Percentiles rank a stretch among this genome's conserved stretches.
These are phyloP conservation scores for Lineus longissimus DNA, from an alignment of 1,140 invertebrate species.

Conservation along the genomic window DNA sequence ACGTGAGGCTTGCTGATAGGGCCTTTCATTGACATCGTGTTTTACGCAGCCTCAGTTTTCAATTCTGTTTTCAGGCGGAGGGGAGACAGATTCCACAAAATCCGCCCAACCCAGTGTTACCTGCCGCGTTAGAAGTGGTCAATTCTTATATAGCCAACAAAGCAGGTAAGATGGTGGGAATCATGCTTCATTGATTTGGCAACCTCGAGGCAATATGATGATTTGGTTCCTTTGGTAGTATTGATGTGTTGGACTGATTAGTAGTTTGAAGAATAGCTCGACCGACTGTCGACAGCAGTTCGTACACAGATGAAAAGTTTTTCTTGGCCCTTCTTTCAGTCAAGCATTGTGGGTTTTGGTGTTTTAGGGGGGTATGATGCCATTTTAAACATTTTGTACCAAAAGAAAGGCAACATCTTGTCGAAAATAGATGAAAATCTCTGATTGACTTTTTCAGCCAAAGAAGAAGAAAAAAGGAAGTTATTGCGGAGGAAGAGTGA, in stretches of 20 bases:
- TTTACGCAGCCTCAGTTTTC: not conserved
- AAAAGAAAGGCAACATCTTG: too few relatives aligned
- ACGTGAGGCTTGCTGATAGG: not conserved
- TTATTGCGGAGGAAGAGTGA: slow-evolving; percentile 31
- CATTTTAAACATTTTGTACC: too few relatives aligned
- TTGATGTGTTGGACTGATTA: not conserved
- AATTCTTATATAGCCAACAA: slow-evolving; percentile 40
- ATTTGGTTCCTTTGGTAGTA: not conserved
- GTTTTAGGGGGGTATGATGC: not conserved
- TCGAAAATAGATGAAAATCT: too few relatives aligned
- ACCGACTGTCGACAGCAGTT: too few relatives aligned
- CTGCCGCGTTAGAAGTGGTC: slow-evolving; percentile 30
- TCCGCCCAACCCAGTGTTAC: slow-evolving; percentile 6
- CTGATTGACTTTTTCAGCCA: slow-evolving; percentile 32
- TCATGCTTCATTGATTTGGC: not conserved
- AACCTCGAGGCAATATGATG: not conserved
- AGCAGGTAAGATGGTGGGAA: slow-evolving; percentile 29
- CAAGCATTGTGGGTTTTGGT: not conserved
- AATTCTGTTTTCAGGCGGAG: not conserved
- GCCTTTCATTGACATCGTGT: not conserved
- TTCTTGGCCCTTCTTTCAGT: not conserved
- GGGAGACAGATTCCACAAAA: slow-evolving; percentile 11
- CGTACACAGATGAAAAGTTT: not conserved
- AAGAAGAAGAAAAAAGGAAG: slow-evolving; percentile 45
- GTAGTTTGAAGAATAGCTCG: too few relatives aligned